Base-by-base conservation (phyloP, 2,888 invertebrate genomes). In the Eilema sororculum region DNA sequence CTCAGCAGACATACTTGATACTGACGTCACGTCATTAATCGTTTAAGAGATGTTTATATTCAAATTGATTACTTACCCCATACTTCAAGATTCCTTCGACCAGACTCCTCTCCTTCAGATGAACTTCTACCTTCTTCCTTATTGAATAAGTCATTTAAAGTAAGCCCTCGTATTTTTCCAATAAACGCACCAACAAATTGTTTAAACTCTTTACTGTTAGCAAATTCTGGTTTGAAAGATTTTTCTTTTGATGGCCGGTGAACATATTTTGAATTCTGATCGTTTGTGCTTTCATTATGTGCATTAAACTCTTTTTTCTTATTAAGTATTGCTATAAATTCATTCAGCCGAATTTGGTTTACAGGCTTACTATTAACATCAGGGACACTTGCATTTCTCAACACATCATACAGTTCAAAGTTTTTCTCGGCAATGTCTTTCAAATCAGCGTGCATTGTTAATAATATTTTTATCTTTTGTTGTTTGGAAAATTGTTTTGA, bases 361-460 rank as follows among this genome's bases (percentile, higher is more conserved):
- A 66, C 59, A 58, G 65, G 63, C 67, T 67, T 75, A 68, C 69
- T 78, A 64, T 63, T 33, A 59, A 37, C 30, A 22, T 68, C 25
- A 24, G 46, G 6, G 64, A 59, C 69, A 28, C 68, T 78, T 63
- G 70, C 61, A 28, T 83, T 82, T 76, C 46, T 69, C 0, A 85
- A 68, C 41, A 80, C 72, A 59, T 77, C 71, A 69, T 79, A 85
- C 5, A 73, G 61, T 68, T 80, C 76, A 72, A 75, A 81, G 61
- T 84, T 83, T 41, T 79, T 83, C 60, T 82, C 80, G 0, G 84
- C 78, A 56, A 86, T 77, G n/a, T 74, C 80, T 33, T 79, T 81
- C 46, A 88, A 78, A 70, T 86, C 78, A 57, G 77, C 78, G 70
- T 87, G 85, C 80, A 88, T 85, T 30, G 71, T 74, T 46, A 87